These are phyloP conservation scores for Anolis apletophallus DNA, from an alignment of 2,797 vertebrate genomes.

Conservation along the genomic window DNA sequence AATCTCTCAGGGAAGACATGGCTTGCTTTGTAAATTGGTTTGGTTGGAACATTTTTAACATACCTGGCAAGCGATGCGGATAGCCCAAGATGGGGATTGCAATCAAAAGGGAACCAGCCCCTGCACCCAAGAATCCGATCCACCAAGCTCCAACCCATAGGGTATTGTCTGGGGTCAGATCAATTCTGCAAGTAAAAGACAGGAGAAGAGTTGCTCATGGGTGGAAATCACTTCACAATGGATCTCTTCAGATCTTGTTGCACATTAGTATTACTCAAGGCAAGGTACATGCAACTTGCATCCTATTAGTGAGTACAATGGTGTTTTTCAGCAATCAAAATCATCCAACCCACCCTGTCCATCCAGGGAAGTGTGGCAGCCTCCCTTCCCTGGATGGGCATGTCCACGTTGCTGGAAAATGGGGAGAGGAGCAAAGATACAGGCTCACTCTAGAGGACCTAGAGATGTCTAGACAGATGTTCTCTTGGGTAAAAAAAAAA, in stretches of 20 bases:
- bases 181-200: slow-evolving; percentile 75
- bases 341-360: no score
- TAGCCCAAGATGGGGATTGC: slow-evolving; percentile 92
- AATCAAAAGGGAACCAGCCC: slow-evolving; percentile 84
- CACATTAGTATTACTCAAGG: neutral
- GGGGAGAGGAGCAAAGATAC: no score
- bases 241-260: neutral
- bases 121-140: slow-evolving; percentile 91
- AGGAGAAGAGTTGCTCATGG: neutral
- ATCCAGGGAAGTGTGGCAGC: no score
- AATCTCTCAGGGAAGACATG: fast-evolving
- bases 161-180: slow-evolving; percentile 88
- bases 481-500: no score
- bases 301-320: no score
- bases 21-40: no score
- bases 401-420: no score
- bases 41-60: neutral
- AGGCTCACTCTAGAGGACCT: no score
- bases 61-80: slow-evolving; percentile 92
- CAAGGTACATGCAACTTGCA: neutral
- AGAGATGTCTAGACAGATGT: no score
- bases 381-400: no score
- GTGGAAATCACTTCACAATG: no score
- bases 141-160: slow-evolving; percentile 98
- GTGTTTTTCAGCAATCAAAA: no score